phyloP scores from a whole-genome alignment of 2,113 vertebrate species.

The Regulus satrapa region DNA sequence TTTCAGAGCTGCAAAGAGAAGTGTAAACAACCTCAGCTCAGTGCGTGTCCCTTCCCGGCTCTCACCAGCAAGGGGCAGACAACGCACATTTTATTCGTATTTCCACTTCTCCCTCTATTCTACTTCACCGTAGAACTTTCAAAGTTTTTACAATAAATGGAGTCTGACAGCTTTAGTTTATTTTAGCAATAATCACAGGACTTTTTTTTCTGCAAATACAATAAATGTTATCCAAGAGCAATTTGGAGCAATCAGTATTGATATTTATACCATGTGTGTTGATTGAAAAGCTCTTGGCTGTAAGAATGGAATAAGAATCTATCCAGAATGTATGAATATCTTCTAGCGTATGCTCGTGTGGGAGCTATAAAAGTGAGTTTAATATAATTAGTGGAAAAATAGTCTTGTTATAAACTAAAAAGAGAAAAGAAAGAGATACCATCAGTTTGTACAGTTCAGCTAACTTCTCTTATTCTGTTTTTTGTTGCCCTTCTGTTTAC shows the following conservation, averaged over 20 bases:
- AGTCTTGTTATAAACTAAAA: neutral
- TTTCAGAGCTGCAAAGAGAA: neutral
- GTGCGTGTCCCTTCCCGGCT: neutral
- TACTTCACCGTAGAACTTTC: neutral
- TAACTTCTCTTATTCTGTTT: neutral
- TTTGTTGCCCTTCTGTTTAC: neutral
- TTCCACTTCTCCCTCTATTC: neutral
- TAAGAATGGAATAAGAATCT: slow-evolving; percentile 45
- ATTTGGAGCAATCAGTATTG: slow-evolving; percentile 38
- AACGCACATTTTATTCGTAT: neutral
- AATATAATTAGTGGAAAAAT: slow-evolving; percentile 38
- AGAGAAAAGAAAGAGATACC: neutral
- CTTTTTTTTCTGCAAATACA: slow-evolving; percentile 48
- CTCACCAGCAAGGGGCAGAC: slow-evolving; percentile 56
- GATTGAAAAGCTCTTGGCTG: slow-evolving; percentile 54
- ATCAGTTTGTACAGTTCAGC: neutral
- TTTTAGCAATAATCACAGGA: slow-evolving; percentile 47
- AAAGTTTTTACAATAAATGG: slow-evolving; percentile 25
- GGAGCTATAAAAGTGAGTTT: slow-evolving; percentile 26
- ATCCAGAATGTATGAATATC: slow-evolving; percentile 30
- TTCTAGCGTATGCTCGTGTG: neutral
- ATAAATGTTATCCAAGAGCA: slow-evolving; percentile 50
- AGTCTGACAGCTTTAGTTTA: slow-evolving; percentile 43
- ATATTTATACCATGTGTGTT: slow-evolving; percentile 50
- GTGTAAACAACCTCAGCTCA: neutral